Conservation (phyloP, 1,140 invertebrate genomes). For the Pachyrhynchus sulphureomaculatus region DNA sequence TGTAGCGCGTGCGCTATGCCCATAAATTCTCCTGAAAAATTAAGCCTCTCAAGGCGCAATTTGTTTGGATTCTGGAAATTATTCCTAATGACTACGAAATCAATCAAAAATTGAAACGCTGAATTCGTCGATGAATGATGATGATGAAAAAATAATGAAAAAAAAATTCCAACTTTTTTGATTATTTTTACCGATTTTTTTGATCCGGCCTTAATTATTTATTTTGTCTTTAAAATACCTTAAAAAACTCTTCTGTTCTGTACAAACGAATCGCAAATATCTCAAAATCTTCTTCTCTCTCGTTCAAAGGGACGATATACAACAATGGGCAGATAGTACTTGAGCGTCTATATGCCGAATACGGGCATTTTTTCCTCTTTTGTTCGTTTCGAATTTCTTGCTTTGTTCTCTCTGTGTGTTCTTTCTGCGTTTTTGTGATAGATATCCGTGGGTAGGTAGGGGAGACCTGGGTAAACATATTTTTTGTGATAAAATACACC, state of each 20-base stretch:
- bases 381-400: constrained; percentile 9
- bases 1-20: too few species aligned
- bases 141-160: too few species aligned
- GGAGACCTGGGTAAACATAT: neutral
- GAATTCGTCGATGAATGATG: too few species aligned
- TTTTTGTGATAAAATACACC: neutral
- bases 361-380: neutral
- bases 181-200: too few species aligned
- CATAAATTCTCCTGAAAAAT: too few species aligned
- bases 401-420: neutral
- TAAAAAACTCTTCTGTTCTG: constrained; percentile 8
- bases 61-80: too few species aligned
- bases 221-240: neutral
- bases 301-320: neutral
- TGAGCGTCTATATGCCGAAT: neutral
- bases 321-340: constrained; percentile 20
- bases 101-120: too few species aligned
- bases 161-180: too few species aligned
- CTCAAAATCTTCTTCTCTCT: constrained; percentile 9
- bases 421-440: neutral
- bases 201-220: constrained; percentile 5
- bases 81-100: too few species aligned
- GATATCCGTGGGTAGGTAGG: neutral
- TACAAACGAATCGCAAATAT: constrained; percentile 11
- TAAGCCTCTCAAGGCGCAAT: too few species aligned